These are phyloP conservation scores for Crenichthys baileyi DNA, from an alignment of 2,797 vertebrate species.

Conservation along the genomic window DNA sequence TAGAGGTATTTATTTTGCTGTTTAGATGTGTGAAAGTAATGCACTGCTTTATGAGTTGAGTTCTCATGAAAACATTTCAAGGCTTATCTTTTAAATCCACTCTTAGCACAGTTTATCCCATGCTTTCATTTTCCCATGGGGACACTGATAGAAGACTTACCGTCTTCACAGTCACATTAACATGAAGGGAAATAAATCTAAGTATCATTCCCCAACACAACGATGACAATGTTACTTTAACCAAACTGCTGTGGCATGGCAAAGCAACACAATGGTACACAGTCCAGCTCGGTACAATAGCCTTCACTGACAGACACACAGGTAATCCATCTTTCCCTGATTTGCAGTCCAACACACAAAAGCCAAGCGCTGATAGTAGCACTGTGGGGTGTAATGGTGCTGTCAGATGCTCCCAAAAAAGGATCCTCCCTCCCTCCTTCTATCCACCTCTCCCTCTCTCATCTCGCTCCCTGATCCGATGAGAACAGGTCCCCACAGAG, in stretches of 20 bases:
- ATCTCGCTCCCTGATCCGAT: conserved; percentile 41
- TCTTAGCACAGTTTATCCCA: conserved; percentile 72
- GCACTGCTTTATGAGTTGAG: conserved; percentile 63
- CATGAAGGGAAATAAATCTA: not conserved
- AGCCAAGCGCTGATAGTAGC: conserved; percentile 74
- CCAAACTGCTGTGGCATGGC: conserved; percentile 23
- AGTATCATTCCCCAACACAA: not conserved
- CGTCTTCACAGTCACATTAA: not conserved
- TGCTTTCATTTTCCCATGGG: conserved; percentile 72
- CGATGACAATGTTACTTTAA: conserved; percentile 18
- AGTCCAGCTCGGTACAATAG: conserved; percentile 57
- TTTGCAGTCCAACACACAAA: conserved; percentile 71
- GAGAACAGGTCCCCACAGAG: conserved; percentile 75
- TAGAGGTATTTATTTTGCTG: conserved; percentile 32
- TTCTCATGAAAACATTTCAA: conserved; percentile 72
- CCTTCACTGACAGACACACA: conserved; percentile 41
- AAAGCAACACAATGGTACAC: conserved; percentile 36
- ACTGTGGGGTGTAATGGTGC: conserved; percentile 69
- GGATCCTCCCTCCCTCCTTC: conserved; percentile 38
- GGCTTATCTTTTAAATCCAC: conserved; percentile 78
- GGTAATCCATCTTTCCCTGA: conserved; percentile 71
- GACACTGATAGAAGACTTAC: conserved; percentile 28
- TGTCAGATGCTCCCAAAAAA: conserved; percentile 69
- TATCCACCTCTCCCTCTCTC: conserved; percentile 21
- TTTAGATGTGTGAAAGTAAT: conserved; percentile 55